These are phyloP conservation scores for Dryoscopus gambensis DNA, from an alignment of 2,113 vertebrate genomes.

Conservation along the genomic window DNA sequence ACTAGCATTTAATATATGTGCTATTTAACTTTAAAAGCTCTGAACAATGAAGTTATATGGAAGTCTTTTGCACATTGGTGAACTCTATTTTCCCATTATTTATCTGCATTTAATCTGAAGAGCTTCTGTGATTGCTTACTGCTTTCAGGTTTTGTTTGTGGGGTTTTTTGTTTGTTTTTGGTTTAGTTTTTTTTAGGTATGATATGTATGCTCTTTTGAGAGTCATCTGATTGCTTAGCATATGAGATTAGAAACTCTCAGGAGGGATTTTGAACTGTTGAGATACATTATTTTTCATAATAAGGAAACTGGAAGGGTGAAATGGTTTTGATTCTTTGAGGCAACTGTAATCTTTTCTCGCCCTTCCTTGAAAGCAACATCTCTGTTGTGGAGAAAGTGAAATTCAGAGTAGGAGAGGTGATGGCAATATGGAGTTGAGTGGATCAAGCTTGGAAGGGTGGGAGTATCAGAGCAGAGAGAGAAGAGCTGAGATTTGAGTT, in stretches of 20 bases:
- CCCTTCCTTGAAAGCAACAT: neutral
- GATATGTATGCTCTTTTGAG: neutral
- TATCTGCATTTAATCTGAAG: neutral
- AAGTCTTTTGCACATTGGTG: neutral
- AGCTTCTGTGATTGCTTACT: neutral
- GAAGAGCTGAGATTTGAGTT: neutral
- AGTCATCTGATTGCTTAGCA: neutral
- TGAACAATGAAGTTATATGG: neutral
- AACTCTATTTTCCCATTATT: neutral
- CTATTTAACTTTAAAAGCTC: neutral
- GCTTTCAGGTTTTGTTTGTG: neutral
- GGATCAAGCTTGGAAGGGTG: neutral
- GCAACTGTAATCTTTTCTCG: neutral
- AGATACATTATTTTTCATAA: neutral
- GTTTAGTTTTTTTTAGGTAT: neutral
- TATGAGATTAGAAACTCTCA: neutral
- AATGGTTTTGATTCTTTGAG: neutral
- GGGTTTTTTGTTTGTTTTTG: fast-evolving
- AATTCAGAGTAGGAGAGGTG: neutral
- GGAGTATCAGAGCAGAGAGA: neutral
- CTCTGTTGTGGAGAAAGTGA: neutral
- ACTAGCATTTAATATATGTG: neutral
- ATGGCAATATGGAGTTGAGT: neutral
- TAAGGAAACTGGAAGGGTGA: neutral
- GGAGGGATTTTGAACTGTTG: neutral